Percentiles rank a stretch among this genome's conserved stretches.
These are phyloP conservation scores for Hydractinia echinata DNA, from an alignment of 30 jellyfish, hydroid and myxozoan species.

Conservation along the genomic window DNA sequence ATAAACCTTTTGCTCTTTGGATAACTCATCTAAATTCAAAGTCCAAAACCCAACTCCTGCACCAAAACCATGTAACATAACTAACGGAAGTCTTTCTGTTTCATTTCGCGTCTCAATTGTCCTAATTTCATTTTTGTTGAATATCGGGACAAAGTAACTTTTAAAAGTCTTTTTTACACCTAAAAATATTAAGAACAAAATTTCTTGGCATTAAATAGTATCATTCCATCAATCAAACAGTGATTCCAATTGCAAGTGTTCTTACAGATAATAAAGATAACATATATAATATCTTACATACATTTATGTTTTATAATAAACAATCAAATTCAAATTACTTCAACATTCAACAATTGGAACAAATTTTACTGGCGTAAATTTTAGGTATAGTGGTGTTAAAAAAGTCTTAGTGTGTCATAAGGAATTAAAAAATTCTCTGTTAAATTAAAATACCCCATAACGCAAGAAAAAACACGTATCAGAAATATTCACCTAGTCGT, in stretches of 20 bases:
- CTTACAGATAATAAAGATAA: background rate
- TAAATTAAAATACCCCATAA: too few relatives aligned
- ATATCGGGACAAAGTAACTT: constrained; percentile 64
- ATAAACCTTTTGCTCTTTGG: constrained; percentile 56
- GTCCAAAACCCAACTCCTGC: constrained; percentile 96
- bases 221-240: too few relatives aligned
- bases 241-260: background rate
- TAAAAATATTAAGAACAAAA: constrained; percentile 8
- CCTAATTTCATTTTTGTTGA: constrained; percentile 49
- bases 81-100: constrained; percentile 58
- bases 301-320: too few relatives aligned
- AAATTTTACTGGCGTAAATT: too few relatives aligned
- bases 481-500: too few relatives aligned
- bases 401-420: too few relatives aligned
- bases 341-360: too few relatives aligned
- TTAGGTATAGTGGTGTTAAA: too few relatives aligned
- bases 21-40: constrained; percentile 73
- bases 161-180: constrained; percentile 55
- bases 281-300: too few relatives aligned
- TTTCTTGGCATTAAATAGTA: background rate
- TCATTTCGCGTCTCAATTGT: constrained; percentile 65
- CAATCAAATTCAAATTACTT: too few relatives aligned
- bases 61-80: constrained; percentile 91
- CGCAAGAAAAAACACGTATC: too few relatives aligned
- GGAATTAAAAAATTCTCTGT: too few relatives aligned